These are phyloP conservation scores for Lepetodrilus schrolli DNA, from an alignment of 2,888 invertebrate species.

Conservation along the genomic window DNA sequence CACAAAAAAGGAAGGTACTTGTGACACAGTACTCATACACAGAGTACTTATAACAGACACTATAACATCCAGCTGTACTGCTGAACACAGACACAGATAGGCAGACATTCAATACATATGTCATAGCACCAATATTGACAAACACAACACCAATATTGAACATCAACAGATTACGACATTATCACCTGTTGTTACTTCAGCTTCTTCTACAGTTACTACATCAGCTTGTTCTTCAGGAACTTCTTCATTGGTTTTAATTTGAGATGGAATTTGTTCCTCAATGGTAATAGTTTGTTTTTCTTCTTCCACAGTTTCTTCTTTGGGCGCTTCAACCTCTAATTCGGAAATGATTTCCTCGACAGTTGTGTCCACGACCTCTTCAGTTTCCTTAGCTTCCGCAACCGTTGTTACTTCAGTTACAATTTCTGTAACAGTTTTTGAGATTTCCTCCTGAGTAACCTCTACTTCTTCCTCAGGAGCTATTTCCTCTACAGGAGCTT, in stretches of 20 bases:
- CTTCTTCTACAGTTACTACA: constrained; percentile 33
- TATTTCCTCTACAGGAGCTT: constrained; percentile 31
- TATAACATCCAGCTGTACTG: too few relatives aligned
- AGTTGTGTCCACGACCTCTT: constrained; percentile 24
- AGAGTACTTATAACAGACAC: too few relatives aligned
- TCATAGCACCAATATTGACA: too few relatives aligned
- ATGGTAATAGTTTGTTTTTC: constrained; percentile 36
- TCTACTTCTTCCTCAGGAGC: constrained; percentile 28
- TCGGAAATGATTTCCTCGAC: constrained; percentile 30
- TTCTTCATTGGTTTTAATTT: constrained; percentile 31
- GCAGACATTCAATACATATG: too few relatives aligned
- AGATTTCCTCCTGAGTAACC: constrained; percentile 33
- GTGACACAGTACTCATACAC: too few relatives aligned
- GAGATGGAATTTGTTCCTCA: constrained; percentile 38
- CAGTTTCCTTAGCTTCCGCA: constrained; percentile 32
- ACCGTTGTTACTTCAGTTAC: constrained; percentile 31
- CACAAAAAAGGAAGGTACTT: too few relatives aligned
- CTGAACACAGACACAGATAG: too few relatives aligned
- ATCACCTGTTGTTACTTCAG: constrained; percentile 30
- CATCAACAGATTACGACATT: neutral
- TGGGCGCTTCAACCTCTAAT: constrained; percentile 32
- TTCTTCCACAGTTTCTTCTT: constrained; percentile 38
- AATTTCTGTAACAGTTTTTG: constrained; percentile 26
- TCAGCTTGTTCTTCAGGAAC: constrained; percentile 32
- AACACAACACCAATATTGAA: too few relatives aligned